Conservation (phyloP, 2,113 vertebrate species). For the Riparia riparia region DNA sequence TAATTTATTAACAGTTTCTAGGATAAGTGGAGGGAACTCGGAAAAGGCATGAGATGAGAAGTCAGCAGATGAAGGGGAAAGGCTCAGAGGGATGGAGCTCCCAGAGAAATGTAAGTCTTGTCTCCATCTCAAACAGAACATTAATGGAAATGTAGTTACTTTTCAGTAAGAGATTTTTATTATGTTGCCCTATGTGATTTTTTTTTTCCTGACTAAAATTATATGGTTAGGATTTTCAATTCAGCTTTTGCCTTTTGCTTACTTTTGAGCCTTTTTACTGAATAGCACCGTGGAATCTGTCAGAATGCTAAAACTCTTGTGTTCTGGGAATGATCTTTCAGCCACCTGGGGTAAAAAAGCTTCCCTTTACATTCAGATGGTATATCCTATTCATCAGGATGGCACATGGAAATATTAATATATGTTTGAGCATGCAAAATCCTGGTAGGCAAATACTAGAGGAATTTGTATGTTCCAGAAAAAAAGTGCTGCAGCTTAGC, state of each 20-base stretch:
- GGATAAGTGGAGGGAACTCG: constrained; percentile 58
- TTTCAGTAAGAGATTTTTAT: background rate
- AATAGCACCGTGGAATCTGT: background rate
- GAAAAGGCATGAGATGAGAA: constrained; percentile 15
- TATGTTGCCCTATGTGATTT: fast-evolving
- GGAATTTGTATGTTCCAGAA: background rate
- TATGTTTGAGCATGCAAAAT: constrained; percentile 15
- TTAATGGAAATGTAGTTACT: background rate
- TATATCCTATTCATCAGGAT: background rate
- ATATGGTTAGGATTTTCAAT: background rate
- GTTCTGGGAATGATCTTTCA: background rate
- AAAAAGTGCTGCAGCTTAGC: background rate
- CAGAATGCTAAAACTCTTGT: background rate
- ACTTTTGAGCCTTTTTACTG: background rate
- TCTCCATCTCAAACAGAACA: background rate
- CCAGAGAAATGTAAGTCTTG: constrained; percentile 71
- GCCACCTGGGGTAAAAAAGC: background rate
- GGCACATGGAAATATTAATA: background rate
- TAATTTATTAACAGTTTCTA: constrained; percentile 67
- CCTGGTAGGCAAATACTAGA: background rate
- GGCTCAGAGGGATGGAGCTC: background rate
- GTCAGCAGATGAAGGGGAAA: background rate
- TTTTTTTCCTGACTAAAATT: background rate
- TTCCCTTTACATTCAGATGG: background rate
- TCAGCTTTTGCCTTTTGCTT: background rate